phyloP scores from a whole-genome alignment of 2,113 vertebrate genomes.

The Anhinga rufa region DNA sequence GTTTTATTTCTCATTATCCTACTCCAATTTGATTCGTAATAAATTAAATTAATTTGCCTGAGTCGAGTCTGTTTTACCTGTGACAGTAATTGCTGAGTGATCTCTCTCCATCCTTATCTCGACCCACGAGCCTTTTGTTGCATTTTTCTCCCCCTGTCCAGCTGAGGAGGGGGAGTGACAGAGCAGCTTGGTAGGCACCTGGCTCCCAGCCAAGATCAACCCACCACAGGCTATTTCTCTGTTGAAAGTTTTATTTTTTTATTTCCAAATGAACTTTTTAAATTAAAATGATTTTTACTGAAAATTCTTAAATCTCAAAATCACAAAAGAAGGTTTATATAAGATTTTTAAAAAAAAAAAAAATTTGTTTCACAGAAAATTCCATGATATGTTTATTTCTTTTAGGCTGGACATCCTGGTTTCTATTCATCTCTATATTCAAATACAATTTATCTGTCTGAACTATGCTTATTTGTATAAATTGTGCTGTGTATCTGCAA shows the following conservation, averaged over 20 bases:
- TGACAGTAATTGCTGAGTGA: neutral
- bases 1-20: neutral
- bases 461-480: neutral
- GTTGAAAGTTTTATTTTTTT: neutral
- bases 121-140: rapidly evolving
- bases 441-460: neutral
- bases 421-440: neutral
- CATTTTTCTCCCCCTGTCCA: neutral
- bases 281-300: neutral
- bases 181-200: neutral
- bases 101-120: neutral
- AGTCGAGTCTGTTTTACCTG: neutral
- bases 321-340: neutral
- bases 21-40: neutral
- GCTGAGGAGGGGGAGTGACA: neutral
- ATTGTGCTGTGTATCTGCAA: neutral
- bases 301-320: neutral
- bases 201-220: neutral
- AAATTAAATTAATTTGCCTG: neutral
- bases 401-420: neutral
- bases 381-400: neutral
- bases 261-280: neutral
- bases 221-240: neutral
- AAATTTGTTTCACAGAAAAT: neutral
- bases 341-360: too few species aligned